Conservation (phyloP, 2,113 vertebrate genomes). For the Hucho hucho region DNA sequence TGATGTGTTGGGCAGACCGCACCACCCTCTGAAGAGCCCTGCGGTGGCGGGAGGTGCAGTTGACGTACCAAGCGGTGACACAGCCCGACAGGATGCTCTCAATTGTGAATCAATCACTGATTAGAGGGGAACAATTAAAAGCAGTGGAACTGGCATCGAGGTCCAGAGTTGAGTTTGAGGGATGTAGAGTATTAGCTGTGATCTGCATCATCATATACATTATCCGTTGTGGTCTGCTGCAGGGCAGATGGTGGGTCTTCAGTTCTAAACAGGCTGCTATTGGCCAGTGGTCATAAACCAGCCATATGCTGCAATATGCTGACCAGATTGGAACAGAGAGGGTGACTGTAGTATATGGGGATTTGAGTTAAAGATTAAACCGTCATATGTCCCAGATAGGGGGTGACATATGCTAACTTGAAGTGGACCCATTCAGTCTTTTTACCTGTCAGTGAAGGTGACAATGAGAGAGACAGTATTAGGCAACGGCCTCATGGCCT, state of each 20-base stretch:
- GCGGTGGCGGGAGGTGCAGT: no score
- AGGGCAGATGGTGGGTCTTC: slow-evolving; percentile 64
- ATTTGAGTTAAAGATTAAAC: slow-evolving; percentile 47
- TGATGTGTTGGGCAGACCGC: no score
- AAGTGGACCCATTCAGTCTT: not conserved
- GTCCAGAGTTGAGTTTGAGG: no score
- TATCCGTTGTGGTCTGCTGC: slow-evolving; percentile 39
- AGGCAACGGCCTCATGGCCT: not conserved
- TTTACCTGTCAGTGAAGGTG: not conserved
- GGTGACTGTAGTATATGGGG: slow-evolving; percentile 52
- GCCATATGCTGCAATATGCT: slow-evolving; percentile 68
- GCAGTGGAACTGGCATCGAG: no score
- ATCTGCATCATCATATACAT: slow-evolving; percentile 30
- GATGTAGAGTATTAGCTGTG: not conserved
- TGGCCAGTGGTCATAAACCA: slow-evolving; percentile 62
- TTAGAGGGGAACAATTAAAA: no score
- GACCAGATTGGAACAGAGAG: slow-evolving; percentile 57
- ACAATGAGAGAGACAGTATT: not conserved
- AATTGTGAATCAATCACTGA: no score
- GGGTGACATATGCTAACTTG: slow-evolving; percentile 52
- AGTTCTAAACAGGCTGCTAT: slow-evolving; percentile 57
- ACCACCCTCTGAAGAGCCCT: no score
- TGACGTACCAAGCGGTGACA: no score
- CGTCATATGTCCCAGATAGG: slow-evolving; percentile 28
- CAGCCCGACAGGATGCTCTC: no score